These are phyloP conservation scores for Sinohyriopsis cumingii DNA, from an alignment of 2,888 invertebrate species.

Conservation along the genomic window DNA sequence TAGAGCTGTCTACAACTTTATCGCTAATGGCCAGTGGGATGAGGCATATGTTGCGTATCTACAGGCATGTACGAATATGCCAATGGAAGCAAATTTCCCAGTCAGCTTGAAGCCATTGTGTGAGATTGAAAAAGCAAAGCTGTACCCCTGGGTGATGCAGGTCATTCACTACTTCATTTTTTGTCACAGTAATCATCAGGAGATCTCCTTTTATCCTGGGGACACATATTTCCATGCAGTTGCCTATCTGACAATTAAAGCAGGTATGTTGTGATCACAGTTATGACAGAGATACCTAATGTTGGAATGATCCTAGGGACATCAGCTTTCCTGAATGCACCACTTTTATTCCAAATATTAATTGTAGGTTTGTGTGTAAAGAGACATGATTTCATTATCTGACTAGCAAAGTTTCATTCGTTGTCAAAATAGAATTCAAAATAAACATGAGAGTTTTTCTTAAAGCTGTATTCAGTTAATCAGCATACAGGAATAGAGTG, in stretches of 20 bases:
- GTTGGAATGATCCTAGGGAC: too few species aligned
- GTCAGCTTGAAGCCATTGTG: constrained; percentile 41
- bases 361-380: too few species aligned
- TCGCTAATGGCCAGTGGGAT: constrained; percentile 28
- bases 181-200: constrained; percentile 40
- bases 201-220: constrained; percentile 35
- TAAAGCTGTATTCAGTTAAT: too few species aligned
- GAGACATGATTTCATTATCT: too few species aligned
- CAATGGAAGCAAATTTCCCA: constrained; percentile 8
- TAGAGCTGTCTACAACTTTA: constrained; percentile 36
- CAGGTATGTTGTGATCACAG: constrained; percentile 27
- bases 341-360: too few species aligned
- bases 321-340: too few species aligned
- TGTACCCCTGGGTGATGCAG: constrained; percentile 22
- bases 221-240: constrained; percentile 55
- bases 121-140: constrained; percentile 21
- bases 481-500: too few species aligned
- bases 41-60: constrained; percentile 29
- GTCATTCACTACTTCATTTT: constrained; percentile 37
- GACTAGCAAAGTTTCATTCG: too few species aligned
- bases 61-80: constrained; percentile 17
- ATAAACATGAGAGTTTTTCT: too few species aligned
- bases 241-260: constrained; percentile 37
- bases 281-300: neutral
- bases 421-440: too few species aligned